phyloP scores from a whole-genome alignment of 2,113 vertebrate genomes.

The Bombycilla garrulus region DNA sequence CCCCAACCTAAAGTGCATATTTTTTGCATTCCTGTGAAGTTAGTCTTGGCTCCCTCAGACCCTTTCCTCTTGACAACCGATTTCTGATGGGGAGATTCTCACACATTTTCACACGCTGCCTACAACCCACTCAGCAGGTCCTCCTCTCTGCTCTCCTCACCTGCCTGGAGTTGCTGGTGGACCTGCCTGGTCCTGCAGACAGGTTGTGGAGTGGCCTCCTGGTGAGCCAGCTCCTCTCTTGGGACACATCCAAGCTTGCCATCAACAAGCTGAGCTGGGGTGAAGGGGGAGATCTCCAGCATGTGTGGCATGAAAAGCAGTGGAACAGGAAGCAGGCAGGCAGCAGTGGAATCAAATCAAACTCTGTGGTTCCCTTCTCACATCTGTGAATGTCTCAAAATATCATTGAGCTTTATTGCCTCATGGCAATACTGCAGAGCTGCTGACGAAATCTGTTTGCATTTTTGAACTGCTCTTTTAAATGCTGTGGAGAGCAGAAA shows the following conservation, averaged over 20 bases:
- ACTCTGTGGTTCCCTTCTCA: neutral
- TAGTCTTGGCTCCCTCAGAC: neutral
- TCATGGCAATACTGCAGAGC: neutral
- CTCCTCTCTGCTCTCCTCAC: neutral
- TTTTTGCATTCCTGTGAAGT: neutral
- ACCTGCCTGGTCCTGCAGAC: neutral
- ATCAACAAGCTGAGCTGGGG: neutral
- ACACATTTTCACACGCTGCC: neutral
- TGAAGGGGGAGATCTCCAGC: neutral
- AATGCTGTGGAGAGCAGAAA: neutral
- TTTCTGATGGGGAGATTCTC: neutral
- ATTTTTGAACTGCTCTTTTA: neutral
- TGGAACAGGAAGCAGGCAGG: neutral
- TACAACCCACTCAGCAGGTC: neutral
- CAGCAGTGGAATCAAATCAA: neutral
- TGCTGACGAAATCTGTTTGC: neutral
- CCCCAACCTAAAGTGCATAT: neutral
- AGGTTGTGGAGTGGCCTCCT: neutral
- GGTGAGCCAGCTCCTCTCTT: neutral
- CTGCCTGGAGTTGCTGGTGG: neutral
- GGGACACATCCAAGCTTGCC: neutral
- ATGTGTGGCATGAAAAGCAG: accelerated
- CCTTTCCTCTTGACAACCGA: accelerated
- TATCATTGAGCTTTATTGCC: neutral
- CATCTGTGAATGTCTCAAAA: neutral